Evolutionary conservation across 2,113 vertebrate genomes (phyloP), one percentile per base, ranked within the genome.

Genomic region (Prunella fulvescens): DNA sequence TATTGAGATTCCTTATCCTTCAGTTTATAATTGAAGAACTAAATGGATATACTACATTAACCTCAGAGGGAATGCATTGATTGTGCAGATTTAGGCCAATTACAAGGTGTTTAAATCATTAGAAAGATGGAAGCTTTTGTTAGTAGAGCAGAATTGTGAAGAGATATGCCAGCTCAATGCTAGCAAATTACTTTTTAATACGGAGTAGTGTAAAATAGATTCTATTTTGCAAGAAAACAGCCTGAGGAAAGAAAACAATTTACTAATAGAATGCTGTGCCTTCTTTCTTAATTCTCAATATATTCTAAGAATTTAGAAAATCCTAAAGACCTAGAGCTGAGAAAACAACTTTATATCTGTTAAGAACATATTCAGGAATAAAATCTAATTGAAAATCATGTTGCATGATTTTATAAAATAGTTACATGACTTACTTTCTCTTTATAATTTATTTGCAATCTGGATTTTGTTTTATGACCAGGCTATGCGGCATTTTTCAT

Each of bases 141-240:
- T 95, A 73, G 33, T 39, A 42, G 50, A 92, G 11, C 29, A 65
- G 51, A 73, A 81, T 37, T 78, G 61, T 77, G 69, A 86, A 7
- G 29, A 79, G 48, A 81, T 56, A 65, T 70, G 31, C 44, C 74
- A 67, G 22, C 31, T 91, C 20, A 53, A 57, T 51, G 54, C 40
- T 69, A 77, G 22, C 24, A 79, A 94, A 88, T 88, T 54, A 11
- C 50, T 42, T 92, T 92, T 88, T 64, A 69, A 82, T 92, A 66
- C 47, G 88, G 90, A 72, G 8, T 72, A 83, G 19, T 48, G 8
- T 89, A 83, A 94, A 92, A 74, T 51, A 78, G 58, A 83, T 92
- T 89, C 35, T 78, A 40, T 81, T 92, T 94, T 91, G 60, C 42
- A 95, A 94, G 56, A 80, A 86, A 81, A 91, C 11, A 72, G 33